Evolutionary conservation across 2,797 vertebrate genomes (phyloP), one percentile per base, ranked within the genome.

Genomic region (Hafferia zeledoni): DNA sequence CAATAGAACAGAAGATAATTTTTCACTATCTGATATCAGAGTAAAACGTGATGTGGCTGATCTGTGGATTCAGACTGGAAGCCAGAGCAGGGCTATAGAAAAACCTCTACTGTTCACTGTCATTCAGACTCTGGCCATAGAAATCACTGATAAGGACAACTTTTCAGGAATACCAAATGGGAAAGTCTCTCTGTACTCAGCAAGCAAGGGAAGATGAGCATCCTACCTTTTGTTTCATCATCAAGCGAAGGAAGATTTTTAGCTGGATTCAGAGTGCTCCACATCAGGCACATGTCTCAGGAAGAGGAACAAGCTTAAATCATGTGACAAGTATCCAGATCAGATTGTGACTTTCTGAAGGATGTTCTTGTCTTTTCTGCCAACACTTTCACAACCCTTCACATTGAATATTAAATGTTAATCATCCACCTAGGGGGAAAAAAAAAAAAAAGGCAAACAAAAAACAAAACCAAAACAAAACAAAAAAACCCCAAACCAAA

Each of bases 311-410:
- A 7, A 31, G 13, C 25, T 25, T n/a, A 31, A 39, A 33, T 17
- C 0, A 0, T 25, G 31, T 2, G 3, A 35, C 5, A 14, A 56
- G 23, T 56, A 83, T 17, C 16, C 41, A 41, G 3, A 57, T 41
- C 11, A 71, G 10, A 33, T 6, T 41, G 8, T 43, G 18, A 5
- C 24, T 86, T 90, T 85, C 31, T 60, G 37, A 67, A 23, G 7
- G 13, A n/a, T 25, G 4, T 16, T 70, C 65, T 80, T 44, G 6
- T 3, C 18, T 76, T 55, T 76, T 76, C 67, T 74, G 17, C 8
- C 37, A 78, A 75, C 19, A 11, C 15, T 87, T 41, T 6, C 23
- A 30, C 33, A 70, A 30, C 5, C 1, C 10, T 8, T 61, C 31
- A 49, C 6, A 7, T 2, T 18, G 28, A 78, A 78, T 14, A 49